Percentiles rank a stretch among this genome's conserved stretches.
These are phyloP conservation scores for Amblyornis subalaris DNA, from an alignment of 2,113 vertebrate genomes.

Conservation along the genomic window DNA sequence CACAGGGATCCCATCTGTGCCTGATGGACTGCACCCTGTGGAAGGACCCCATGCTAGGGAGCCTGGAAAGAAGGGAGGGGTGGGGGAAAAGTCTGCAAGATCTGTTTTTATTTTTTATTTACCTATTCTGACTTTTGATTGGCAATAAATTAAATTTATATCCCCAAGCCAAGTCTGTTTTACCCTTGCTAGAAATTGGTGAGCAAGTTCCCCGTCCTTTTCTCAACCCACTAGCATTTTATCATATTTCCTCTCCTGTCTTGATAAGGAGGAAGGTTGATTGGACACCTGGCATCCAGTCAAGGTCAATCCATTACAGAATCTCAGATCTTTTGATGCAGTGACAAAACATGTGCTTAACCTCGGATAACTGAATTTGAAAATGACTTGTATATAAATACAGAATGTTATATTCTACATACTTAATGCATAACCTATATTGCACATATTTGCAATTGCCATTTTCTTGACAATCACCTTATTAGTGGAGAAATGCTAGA, in stretches of 20 bases:
- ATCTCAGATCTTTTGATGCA: not conserved
- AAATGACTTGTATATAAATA: not conserved
- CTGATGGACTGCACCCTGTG: not conserved
- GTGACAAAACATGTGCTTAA: not conserved
- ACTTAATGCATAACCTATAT: not conserved
- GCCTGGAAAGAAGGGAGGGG: not conserved
- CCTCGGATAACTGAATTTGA: not conserved
- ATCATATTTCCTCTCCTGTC: not conserved
- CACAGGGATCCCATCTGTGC: not conserved
- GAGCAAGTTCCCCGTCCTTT: not conserved
- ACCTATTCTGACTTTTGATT: not conserved
- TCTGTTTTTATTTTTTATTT: not conserved
- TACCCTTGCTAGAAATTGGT: not conserved
- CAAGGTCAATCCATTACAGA: not conserved
- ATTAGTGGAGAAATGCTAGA: not conserved
- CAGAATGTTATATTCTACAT: not conserved
- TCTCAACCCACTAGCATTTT: not conserved
- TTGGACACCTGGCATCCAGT: not conserved
- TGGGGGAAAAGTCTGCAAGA: rapidly evolving
- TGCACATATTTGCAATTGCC: not conserved
- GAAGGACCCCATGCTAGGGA: not conserved
- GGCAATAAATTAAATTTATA: not conserved
- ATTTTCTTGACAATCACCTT: not conserved
- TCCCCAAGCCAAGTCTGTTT: not conserved
- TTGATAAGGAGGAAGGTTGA: not conserved